Base-by-base conservation (phyloP, 1,140 invertebrate species). In the Aphidius ervi region DNA sequence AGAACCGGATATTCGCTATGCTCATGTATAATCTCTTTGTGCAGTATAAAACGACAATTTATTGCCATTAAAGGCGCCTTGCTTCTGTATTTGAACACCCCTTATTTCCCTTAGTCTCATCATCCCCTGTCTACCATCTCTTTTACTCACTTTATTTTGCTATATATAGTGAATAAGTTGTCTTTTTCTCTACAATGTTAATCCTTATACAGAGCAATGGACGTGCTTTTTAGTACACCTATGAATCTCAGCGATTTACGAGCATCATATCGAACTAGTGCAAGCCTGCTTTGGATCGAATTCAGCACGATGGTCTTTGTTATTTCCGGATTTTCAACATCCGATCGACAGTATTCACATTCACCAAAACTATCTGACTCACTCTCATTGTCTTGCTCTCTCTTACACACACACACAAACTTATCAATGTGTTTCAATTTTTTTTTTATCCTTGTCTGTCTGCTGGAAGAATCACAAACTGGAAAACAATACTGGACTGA, bases 1-100 rank as follows among this genome's bases (percentile, higher is more conserved):
- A n/a, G 49, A 45, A 39, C 20, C 23, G 23, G 31, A 52, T 54
- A 54, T 54, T 42, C 52, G 16, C n/a, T 9, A 9, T 60, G 52
- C 54, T 60, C 50, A 60, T 52, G 31, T 23, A 45, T 60, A 60
- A 60, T 60, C 59, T 60, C 52, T 55, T 60, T 60, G 59, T 41
- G 9, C 45, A 42, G 37, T 54, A 39, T 23, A 46, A 40, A 60
- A 60, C 23, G 52, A 60, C 50, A 52, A 60, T 60, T 60, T 55
- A 47, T 47, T 55, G 59, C 59, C 45, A 60, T 60, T 60, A 60
- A 45, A 46, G 4, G 23, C 23, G 23, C 4, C 23, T 31, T 31
- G 23, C 23, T 31, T 31, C 23, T 31, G 23, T 31, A 31, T 31
- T 31, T 31, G 23, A 31, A 31, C 23, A 31, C 23, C 23, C 23